These are phyloP conservation scores for Maniola jurtina DNA, from an alignment of 1,140 invertebrate species.

Conservation along the genomic window DNA sequence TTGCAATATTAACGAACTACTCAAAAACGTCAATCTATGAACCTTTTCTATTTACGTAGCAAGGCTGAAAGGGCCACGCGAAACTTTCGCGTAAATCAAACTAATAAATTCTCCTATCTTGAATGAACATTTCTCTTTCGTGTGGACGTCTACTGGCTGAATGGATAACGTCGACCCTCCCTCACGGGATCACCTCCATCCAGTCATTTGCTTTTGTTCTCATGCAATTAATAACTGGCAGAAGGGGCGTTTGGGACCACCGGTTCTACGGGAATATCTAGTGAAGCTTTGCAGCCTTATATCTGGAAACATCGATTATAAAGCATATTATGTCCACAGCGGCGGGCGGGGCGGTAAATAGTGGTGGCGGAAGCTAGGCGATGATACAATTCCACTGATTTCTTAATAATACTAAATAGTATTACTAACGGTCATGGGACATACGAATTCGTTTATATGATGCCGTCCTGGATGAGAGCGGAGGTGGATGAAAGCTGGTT, in stretches of 20 bases:
- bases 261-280: conserved; percentile 46
- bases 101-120: conserved; percentile 74
- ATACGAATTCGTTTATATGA: too few species aligned
- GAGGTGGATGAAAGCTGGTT: too few species aligned
- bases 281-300: background rate
- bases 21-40: conserved; percentile 57
- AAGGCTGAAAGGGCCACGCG: conserved; percentile 26
- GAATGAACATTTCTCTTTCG: conserved; percentile 75
- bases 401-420: too few species aligned
- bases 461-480: too few species aligned
- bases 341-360: too few species aligned
- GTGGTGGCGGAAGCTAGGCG: too few species aligned
- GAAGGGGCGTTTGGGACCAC: conserved; percentile 66
- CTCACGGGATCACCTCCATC: conserved; percentile 71
- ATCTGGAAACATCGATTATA: background rate
- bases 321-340: background rate
- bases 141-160: conserved; percentile 68
- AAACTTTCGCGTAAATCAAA: conserved; percentile 68
- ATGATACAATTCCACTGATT: too few species aligned
- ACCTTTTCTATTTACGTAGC: conserved; percentile 41
- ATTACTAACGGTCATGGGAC: too few species aligned
- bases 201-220: conserved; percentile 78
- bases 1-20: conserved; percentile 63
- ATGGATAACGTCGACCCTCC: conserved; percentile 73
- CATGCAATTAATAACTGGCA: conserved; percentile 73